Conservation (phyloP, 2,113 vertebrate genomes). For the Hemiprocne comata region DNA sequence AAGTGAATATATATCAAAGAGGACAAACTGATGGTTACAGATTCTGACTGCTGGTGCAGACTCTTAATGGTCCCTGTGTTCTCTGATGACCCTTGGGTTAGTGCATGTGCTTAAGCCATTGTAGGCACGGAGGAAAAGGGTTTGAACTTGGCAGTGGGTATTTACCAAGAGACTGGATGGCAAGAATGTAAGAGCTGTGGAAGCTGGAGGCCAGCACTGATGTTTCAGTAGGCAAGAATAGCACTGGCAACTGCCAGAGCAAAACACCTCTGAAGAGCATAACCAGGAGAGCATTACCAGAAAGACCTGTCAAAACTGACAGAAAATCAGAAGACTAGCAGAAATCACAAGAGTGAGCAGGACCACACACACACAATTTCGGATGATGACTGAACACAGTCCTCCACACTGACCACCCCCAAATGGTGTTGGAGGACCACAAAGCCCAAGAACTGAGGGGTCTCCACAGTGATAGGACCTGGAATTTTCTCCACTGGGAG, state of each 20-base stretch:
- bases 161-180: neutral
- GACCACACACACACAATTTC: neutral
- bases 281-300: conserved; percentile 37
- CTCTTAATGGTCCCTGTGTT: neutral
- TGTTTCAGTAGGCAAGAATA: neutral
- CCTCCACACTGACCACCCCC: neutral
- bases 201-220: neutral
- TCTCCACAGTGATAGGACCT: conserved; percentile 28
- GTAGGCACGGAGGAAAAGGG: neutral
- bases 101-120: neutral
- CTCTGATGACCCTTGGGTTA: neutral
- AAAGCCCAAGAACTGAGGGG: conserved; percentile 40
- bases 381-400: neutral
- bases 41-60: neutral
- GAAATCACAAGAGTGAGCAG: conserved; percentile 44
- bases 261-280: conserved; percentile 38
- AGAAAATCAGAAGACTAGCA: neutral
- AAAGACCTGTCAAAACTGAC: conserved; percentile 27
- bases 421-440: neutral
- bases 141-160: neutral
- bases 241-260: neutral
- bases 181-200: neutral
- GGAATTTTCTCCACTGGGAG: conserved; percentile 9
- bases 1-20: neutral
- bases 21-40: neutral